Conservation (phyloP, 2,888 invertebrate species). For the Athalia rosae region DNA sequence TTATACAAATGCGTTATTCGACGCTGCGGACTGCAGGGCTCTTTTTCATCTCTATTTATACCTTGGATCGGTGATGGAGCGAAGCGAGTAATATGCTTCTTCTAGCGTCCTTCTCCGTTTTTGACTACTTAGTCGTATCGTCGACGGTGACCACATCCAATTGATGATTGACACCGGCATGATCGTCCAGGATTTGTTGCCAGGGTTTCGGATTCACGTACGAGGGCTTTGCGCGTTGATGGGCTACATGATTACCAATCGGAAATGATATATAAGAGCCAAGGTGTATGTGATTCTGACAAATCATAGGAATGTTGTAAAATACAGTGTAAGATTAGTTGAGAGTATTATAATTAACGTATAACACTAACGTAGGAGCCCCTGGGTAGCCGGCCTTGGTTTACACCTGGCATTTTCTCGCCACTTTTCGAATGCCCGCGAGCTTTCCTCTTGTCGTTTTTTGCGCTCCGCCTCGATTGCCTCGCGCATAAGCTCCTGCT, state of each 20-base stretch:
- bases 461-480: constrained; percentile 75
- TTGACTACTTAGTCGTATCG: constrained; percentile 46
- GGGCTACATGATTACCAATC: constrained; percentile 72
- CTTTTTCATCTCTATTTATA: background rate
- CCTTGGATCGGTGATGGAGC: constrained; percentile 49
- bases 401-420: constrained; percentile 78
- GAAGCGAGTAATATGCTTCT: constrained; percentile 48
- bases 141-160: constrained; percentile 24
- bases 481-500: constrained; percentile 75
- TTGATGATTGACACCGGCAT: constrained; percentile 35
- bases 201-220: constrained; percentile 82
- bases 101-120: constrained; percentile 48
- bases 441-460: constrained; percentile 75
- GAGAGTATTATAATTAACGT: constrained; percentile 36
- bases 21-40: background rate
- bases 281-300: constrained; percentile 38
- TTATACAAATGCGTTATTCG: background rate
- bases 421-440: constrained; percentile 80
- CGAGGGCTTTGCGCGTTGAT: constrained; percentile 80
- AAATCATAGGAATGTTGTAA: constrained; percentile 47
- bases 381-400: constrained; percentile 79
- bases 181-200: constrained; percentile 74
- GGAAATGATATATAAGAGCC: background rate
- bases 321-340: constrained; percentile 12
- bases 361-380: constrained; percentile 77